Base-by-base conservation (phyloP, 2,113 vertebrate genomes). In the Malaclemys terrapin region DNA sequence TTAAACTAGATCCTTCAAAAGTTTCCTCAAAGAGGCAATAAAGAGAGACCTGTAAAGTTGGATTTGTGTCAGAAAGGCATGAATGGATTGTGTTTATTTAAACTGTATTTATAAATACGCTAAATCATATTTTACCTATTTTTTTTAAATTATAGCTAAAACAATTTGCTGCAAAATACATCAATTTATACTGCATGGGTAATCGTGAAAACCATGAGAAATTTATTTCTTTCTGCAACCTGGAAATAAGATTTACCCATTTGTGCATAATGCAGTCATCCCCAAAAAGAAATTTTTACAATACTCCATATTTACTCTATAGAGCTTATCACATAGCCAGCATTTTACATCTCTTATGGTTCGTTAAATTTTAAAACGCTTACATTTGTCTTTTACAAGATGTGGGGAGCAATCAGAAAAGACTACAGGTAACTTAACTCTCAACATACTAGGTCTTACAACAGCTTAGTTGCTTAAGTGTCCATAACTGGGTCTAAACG, bases 181-280 rank as follows among this genome's bases (percentile, higher is more conserved):
- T 38, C 31, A 50, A 62, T 0, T 3, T 42, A 62, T 35, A 78
- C 31, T 89, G 84, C 93, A 88, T 3, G 49, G 85, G 91, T 47
- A 90, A 53, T 17, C 65, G 50, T n/a, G 11, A 84, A 92, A 98
- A 97, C 95, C 97, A 96, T 75, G 93, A 97, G 90, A 94, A 96
- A 97, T 82, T 84, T 93, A 94, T 96, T 96, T 97, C 97, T 97
- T 97, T 97, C 89, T 97, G 97, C 93, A 93, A 96, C 84, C 84
- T 93, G 90, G 96, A 95, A 91, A 94, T 87, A 95, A 75, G 82
- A 81, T 87, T 96, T 94, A 90, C 87, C 35, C 93, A 89, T 93
- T 47, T 87, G 94, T 97, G 96, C 92, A 87, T 92, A 93, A 93
- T 3, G 89, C 82, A 95, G 85, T 89, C 90, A 94, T 19, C 91